Conservation (phyloP, 2,797 vertebrate species). For the Sylvia borin region DNA sequence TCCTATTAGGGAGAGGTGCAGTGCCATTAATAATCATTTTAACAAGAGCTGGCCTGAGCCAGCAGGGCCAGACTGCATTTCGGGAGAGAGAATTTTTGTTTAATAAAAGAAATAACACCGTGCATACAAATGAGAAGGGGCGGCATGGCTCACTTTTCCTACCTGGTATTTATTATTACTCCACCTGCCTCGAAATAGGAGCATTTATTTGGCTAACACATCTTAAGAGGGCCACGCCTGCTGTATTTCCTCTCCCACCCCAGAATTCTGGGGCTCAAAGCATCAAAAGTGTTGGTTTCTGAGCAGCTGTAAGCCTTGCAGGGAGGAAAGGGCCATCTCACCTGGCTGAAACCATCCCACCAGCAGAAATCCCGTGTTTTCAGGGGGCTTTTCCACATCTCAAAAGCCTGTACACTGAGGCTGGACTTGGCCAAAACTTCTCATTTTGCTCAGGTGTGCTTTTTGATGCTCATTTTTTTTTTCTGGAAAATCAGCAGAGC, state of each 20-base stretch:
- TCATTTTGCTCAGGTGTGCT: background rate
- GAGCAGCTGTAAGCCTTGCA: background rate
- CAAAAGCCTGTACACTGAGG: background rate
- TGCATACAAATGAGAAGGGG: conserved; percentile 11
- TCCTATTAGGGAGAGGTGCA: conserved; percentile 34
- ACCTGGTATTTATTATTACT: conserved; percentile 37
- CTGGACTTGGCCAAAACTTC: background rate
- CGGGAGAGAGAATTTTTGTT: conserved; percentile 24
- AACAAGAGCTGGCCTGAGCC: conserved; percentile 31
- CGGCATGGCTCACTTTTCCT: background rate
- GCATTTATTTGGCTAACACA: background rate
- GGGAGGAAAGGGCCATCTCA: background rate
- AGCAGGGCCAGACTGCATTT: background rate
- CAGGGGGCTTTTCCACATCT: rapidly evolving
- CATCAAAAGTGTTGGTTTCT: background rate
- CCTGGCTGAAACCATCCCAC: background rate
- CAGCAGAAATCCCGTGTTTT: background rate
- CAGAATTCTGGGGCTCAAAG: background rate
- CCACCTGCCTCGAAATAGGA: background rate
- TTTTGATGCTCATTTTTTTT: background rate
- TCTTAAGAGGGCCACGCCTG: background rate
- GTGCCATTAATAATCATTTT: conserved; percentile 57
- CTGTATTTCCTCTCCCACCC: background rate
- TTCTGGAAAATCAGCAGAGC: background rate
- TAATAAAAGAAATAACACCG: background rate